Evolutionary conservation across 37 sponge, comb jelly and placozoan genomes (phyloP), one percentile per base, ranked within the genome.

Genomic region (Hormiphora californensis): DNA sequence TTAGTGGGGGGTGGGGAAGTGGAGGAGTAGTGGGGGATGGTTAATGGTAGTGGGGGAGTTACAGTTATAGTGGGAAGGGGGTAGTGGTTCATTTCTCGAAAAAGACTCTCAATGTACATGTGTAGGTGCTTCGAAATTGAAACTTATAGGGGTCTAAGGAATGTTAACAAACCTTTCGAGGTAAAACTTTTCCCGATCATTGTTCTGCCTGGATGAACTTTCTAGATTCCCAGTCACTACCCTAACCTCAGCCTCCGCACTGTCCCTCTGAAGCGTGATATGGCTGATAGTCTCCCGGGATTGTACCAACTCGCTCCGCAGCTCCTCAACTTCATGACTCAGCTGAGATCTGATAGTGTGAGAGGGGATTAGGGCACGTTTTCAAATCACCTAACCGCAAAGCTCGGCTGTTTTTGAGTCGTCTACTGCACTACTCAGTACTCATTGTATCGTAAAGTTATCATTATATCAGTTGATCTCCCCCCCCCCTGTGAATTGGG

Each of bases 151-250:
- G n/a, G n/a, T n/a, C n/a, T n/a, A n/a, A n/a, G n/a, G n/a, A n/a
- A n/a, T n/a, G n/a, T n/a, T n/a, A n/a, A n/a, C n/a, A n/a, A n/a
- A 73, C 81, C 81, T 73, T 19, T 73, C 81, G 46, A 33, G 38
- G 25, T 73, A 33, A 40, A 73, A n/a, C 35, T 73, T 73, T 33
- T 73, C 81, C 81, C 81, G 35, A 7, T 73, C 46, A 0, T 23
- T 40, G 23, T 28, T n/a, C 81, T 73, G 46, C 81, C 25, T 21
- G n/a, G 40, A 43, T 15, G 43, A 4, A 43, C 35, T 39, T 28
- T 73, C 81, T 46, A 73, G 81, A 33, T 73, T 73, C 9, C 81
- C 46, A 3, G 43, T 27, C 35, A 73, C 32, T 12, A 46, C 81
- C 7, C 46, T 15, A 8, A 73, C 27, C 44, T 73, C 81, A 21